Evolutionary conservation across 2,797 vertebrate genomes (phyloP).

Genomic region (Gobionotothen gibberifrons): DNA sequence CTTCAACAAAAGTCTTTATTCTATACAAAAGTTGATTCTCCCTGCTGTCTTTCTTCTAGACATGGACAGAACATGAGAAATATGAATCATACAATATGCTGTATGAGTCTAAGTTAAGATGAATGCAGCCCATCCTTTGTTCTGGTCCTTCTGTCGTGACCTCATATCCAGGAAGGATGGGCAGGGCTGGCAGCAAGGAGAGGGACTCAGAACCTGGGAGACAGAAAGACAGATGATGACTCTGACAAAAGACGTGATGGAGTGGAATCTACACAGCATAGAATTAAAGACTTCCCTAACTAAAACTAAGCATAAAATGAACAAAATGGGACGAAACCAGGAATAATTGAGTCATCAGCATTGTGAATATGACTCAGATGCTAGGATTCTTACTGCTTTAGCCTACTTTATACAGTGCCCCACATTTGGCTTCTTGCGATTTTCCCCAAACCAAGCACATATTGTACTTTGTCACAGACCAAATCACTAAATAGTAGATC

Average conservation of each 20-base stretch:
- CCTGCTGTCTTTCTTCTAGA: constrained; percentile 13
- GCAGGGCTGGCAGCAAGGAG: constrained; percentile 69
- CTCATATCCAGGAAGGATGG: constrained; percentile 83
- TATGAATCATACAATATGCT: neutral
- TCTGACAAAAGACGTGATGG: constrained; percentile 51
- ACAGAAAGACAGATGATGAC: constrained; percentile 49
- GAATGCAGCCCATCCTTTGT: constrained; percentile 69
- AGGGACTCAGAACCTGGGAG: constrained; percentile 34
- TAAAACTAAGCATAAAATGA: constrained; percentile 25
- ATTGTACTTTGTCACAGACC: constrained; percentile 61
- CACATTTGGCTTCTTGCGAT: constrained; percentile 42
- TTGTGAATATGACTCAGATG: constrained; percentile 37
- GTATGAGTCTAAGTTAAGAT: constrained; percentile 29
- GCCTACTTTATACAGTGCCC: constrained; percentile 31
- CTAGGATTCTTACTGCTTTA: constrained; percentile 35
- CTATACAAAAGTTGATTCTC: constrained; percentile 14
- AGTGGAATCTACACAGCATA: constrained; percentile 20
- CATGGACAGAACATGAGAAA: neutral
- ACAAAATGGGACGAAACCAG: constrained; percentile 26
- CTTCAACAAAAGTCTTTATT: constrained; percentile 18
- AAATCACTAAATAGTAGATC: constrained; percentile 59
- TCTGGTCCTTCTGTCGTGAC: constrained; percentile 68
- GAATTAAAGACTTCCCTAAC: constrained; percentile 25
- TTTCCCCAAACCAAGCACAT: constrained; percentile 63
- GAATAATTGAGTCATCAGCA: constrained; percentile 36